Percentiles rank a stretch among this genome's conserved stretches.
Evolutionary conservation across 2,113 vertebrate genomes (phyloP).

Genomic region (Malurus melanocephalus): DNA sequence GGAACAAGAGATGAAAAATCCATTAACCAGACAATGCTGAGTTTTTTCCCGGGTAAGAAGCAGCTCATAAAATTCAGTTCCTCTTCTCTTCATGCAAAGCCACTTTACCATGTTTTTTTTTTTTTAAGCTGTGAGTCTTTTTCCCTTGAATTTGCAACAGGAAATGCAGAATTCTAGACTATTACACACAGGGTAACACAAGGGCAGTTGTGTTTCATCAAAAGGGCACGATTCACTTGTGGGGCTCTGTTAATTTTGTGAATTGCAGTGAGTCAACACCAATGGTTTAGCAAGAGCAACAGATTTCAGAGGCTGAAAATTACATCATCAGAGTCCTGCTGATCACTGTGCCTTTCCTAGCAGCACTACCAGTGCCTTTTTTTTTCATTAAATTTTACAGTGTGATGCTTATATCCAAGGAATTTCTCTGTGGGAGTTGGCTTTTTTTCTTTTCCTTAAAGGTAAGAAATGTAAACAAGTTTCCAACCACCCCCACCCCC

Average conservation of each 20-base stretch:
- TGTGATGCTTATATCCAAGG: neutral
- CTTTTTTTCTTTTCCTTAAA: neutral
- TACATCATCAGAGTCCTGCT: neutral
- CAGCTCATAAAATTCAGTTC: neutral
- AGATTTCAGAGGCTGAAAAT: neutral
- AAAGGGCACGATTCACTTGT: neutral
- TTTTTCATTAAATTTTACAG: neutral
- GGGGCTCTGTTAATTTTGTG: neutral
- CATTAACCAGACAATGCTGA: neutral
- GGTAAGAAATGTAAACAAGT: neutral
- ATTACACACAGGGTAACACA: neutral
- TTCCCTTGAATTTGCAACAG: neutral
- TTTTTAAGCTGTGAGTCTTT: neutral
- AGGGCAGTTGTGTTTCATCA: neutral
- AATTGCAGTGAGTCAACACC: neutral
- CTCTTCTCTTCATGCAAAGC: neutral
- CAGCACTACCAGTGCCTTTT: neutral
- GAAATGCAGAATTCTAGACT: neutral
- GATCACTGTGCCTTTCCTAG: rapidly evolving
- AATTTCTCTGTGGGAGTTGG: neutral
- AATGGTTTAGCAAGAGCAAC: neutral
- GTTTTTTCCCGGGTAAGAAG: neutral
- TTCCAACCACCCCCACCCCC: neutral
- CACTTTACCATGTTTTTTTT: neutral
- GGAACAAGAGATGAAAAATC: neutral